Conservation (phyloP, 2,797 vertebrate species). For the Sphenopsis melanotis region DNA sequence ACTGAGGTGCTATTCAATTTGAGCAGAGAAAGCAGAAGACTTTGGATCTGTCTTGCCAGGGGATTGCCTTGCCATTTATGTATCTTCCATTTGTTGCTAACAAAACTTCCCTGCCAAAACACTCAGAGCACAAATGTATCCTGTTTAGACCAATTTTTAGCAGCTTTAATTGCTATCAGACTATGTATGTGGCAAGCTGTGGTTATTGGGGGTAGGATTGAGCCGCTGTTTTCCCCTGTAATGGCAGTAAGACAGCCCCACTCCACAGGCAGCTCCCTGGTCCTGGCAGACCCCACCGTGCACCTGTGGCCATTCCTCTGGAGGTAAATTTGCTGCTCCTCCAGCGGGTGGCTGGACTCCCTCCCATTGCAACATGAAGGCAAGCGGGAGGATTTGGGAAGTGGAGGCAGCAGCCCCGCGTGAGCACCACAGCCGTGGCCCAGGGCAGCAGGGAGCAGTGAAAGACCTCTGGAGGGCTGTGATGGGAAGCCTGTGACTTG, state of each 20-base stretch:
- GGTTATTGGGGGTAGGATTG: fast-evolving
- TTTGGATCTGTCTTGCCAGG: background rate
- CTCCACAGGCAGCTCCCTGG: background rate
- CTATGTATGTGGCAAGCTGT: background rate
- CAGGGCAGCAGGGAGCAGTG: background rate
- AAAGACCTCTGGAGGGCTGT: background rate
- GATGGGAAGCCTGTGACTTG: background rate
- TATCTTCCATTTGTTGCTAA: background rate
- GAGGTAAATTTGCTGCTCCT: background rate
- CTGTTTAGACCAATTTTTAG: background rate
- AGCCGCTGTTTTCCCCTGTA: background rate
- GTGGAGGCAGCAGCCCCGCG: background rate
- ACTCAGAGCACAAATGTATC: background rate
- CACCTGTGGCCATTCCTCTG: background rate
- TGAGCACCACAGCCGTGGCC: fast-evolving
- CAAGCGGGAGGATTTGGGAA: background rate
- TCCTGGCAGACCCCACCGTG: background rate
- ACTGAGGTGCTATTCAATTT: background rate
- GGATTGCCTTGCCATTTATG: background rate
- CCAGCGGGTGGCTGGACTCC: fast-evolving
- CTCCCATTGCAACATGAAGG: background rate
- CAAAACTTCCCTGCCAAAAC: background rate
- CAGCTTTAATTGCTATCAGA: background rate
- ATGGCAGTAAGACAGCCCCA: background rate
- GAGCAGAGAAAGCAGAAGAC: background rate